Conservation (phyloP, 2,113 vertebrate genomes). For the Strix uralensis region DNA sequence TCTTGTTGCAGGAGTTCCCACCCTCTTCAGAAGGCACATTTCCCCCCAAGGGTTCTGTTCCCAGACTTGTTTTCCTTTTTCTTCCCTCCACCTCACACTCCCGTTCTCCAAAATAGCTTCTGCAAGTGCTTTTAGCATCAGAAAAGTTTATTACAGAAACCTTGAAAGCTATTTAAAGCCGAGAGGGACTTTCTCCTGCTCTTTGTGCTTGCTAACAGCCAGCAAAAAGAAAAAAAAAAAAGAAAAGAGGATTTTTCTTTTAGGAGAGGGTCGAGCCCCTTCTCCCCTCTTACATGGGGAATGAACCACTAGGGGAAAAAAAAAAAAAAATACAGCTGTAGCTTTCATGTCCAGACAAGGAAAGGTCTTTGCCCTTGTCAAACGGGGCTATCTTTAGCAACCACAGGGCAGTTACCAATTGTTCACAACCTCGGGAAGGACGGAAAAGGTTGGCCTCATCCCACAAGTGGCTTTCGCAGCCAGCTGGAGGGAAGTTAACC, state of each 20-base stretch:
- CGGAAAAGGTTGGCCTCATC: not conserved
- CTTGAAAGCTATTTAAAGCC: not conserved
- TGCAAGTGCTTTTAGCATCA: not conserved
- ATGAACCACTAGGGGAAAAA: not conserved
- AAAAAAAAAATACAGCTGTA: not conserved
- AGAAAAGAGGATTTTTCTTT: not conserved
- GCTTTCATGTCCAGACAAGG: not conserved
- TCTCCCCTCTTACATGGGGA: not conserved
- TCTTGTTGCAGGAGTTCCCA: not conserved
- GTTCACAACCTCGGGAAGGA: not conserved
- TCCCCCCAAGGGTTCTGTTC: not conserved
- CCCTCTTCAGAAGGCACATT: not conserved
- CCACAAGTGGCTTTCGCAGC: not conserved
- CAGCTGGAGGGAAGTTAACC: not conserved
- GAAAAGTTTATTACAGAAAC: not conserved
- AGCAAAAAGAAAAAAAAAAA: not conserved
- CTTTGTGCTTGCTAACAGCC: not conserved
- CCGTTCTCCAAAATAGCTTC: not conserved
- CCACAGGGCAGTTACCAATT: not conserved
- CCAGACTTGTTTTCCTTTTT: not conserved
- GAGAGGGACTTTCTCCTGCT: not conserved
- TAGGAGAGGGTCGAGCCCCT: not conserved
- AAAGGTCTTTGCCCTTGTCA: accelerated
- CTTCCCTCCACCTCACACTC: not conserved
- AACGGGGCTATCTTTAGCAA: not conserved